Base-by-base conservation (phyloP, 2,797 vertebrate genomes). In the Halcyon badia region DNA sequence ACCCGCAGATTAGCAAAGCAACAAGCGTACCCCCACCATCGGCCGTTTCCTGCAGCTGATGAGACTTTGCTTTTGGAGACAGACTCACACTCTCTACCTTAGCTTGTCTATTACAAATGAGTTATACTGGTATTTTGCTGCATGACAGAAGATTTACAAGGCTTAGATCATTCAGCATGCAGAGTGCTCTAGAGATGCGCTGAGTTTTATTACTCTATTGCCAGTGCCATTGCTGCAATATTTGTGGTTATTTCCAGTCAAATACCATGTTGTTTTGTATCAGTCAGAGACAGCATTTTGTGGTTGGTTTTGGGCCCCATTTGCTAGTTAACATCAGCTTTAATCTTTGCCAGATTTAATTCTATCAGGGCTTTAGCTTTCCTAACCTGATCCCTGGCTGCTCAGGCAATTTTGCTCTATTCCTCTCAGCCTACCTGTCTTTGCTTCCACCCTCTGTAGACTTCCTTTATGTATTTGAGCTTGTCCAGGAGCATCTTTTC, bases 121-220 rank as follows among this genome's bases (percentile, higher is more conserved):
- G 68, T 54, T 77, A 71, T 31, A 6, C 84, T 52, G 78, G 60
- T 52, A 61, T 77, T 92, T 87, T 91, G 65, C 87, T 69, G 71
- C 69, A 64, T 8, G 26, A 85, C 72, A 90, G 24, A 68, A 42
- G 79, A 88, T 75, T 68, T 33, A 73, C 33, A 51, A 61, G 83
- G 28, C 69, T 88, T 64, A 68, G 72, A 57, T 94, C 82, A 56
- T 42, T 78, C 81, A 68, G 44, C 9, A 33, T 4, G 25, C 42
- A 73, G 21, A 94, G 82, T 65, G 46, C 82, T 78, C 89, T 22
- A 28, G 91, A 94, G 90, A 92, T 64, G 64, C 8, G 41, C 82
- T 71, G 37, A 58, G 61, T 35, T 85, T 94, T 92, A 75, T 64
- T 57, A 26, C 73, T 90, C 76, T 68, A 6, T 68, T 94, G 81